These are phyloP conservation scores for Crocidura indochinensis DNA, from an alignment of 2,797 vertebrate species.

Conservation along the genomic window DNA sequence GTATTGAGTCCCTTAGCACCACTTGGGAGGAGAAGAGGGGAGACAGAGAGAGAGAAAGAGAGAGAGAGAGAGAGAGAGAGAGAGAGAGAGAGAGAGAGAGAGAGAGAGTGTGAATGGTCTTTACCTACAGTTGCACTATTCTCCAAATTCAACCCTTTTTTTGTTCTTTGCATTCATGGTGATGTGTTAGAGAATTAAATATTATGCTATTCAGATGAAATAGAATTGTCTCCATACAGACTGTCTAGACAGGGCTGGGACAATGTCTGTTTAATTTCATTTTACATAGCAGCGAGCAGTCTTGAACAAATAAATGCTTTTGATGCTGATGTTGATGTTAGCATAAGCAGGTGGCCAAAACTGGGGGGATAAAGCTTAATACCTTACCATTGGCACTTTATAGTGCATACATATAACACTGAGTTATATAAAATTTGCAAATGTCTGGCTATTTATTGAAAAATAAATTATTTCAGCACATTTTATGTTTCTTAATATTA, in stretches of 20 bases:
- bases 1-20: too few relatives aligned
- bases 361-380: constrained; percentile 59
- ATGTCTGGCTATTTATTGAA: constrained; percentile 80
- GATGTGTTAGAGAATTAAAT: constrained; percentile 78
- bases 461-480: constrained; percentile 81
- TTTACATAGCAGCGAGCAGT: constrained; percentile 75
- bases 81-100: background rate
- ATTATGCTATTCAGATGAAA: constrained; percentile 80
- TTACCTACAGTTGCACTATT: constrained; percentile 18
- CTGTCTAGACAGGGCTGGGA: constrained; percentile 85
- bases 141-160: constrained; percentile 43
- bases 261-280: constrained; percentile 83
- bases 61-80: background rate
- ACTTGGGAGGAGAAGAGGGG: background rate
- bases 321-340: constrained; percentile 81
- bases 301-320: constrained; percentile 83
- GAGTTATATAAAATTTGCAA: constrained; percentile 78
- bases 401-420: constrained; percentile 23
- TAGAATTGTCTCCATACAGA: constrained; percentile 79
- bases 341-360: constrained; percentile 80
- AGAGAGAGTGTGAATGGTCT: constrained; percentile 31
- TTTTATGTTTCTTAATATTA: constrained; percentile 78
- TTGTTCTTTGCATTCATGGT: constrained; percentile 65
- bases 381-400: constrained; percentile 70
- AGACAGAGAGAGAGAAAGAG: too few relatives aligned